A percentile compares a stretch with the other conserved stretches of the same genome.
Evolutionary conservation across 2,888 invertebrate species (phyloP).

Genomic region (Atrina japonica): DNA sequence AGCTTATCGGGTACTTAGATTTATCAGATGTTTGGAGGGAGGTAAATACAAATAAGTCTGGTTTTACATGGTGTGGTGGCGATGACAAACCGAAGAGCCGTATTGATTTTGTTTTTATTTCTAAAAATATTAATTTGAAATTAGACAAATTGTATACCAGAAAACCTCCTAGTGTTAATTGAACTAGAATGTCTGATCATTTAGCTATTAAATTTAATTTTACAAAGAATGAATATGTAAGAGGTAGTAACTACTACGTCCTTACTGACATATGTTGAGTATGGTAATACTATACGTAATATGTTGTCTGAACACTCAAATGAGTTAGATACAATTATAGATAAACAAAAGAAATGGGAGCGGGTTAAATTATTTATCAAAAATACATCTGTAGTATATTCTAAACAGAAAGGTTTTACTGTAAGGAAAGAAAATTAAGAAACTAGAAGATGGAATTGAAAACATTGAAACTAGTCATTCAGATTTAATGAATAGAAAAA

Average conservation of each 20-base stretch:
- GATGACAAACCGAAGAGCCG: neutral
- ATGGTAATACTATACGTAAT: constrained; percentile 4
- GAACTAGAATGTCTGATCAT: neutral
- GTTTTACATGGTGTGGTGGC: constrained; percentile 10
- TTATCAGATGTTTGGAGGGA: constrained; percentile 5
- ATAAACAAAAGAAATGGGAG: constrained; percentile 1
- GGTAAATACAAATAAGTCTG: neutral
- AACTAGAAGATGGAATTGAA: neutral
- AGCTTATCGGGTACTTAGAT: constrained; percentile 3
- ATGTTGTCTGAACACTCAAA: neutral
- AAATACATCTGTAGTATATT: too few relatives aligned
- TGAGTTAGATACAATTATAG: neutral
- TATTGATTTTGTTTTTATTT: constrained; percentile 1
- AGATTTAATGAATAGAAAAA: neutral
- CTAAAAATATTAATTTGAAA: neutral
- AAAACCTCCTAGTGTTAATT: constrained; percentile 2
- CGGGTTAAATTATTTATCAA: neutral
- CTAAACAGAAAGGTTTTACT: too few relatives aligned
- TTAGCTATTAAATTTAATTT: constrained; percentile 5
- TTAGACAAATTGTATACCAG: constrained; percentile 1
- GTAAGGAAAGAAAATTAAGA: too few relatives aligned
- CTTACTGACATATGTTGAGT: neutral
- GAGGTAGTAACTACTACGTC: neutral
- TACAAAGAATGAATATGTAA: neutral
- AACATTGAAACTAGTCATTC: constrained; percentile 5